Evolutionary conservation across 2,888 invertebrate genomes (phyloP), one percentile per base, ranked within the genome.

Genomic region (Mesoligia furuncula): DNA sequence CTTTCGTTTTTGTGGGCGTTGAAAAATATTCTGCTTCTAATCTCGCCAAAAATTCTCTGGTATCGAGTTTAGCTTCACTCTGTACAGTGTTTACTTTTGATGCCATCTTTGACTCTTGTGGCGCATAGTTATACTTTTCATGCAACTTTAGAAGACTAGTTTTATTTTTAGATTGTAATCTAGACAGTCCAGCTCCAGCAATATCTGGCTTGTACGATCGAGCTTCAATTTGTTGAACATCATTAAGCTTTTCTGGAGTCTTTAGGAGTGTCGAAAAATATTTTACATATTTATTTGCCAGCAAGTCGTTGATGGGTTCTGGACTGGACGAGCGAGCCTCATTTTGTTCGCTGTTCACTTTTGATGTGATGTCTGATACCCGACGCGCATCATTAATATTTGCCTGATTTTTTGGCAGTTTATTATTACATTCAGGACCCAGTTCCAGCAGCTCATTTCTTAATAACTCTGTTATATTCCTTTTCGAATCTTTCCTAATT

Each of bases 401-500:
- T 20, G 59, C 57, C 7, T 42, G 57, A 57, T 31, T 65, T 48
- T 42, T 65, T 57, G 15, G 15, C 13, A 42, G 39, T 8, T 81
- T 81, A 39, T 36, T 62, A 36, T 72, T 75, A 24, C 20, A 59
- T 39, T 48, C 24, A 61, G 82, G 36, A 45, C 24, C 9, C 24
- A 65, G 20, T 78, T 81, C 81, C n/a, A 48, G 36, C 4, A 73
- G 57, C 48, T 20, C 27, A 20, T 75, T 81, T 51, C n/a, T 75
- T 65, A 75, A 74, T 31, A 78, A 36, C 4, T 36, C 24, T 20
- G 97, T 94, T 15, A 97, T 90, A 1, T 96, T 95, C 36, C 94
- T 95, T 36, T 97, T 95, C 85, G 97, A 96, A 45, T 97, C 97
- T 88, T 97, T 96, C 81, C 89, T 93, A 4, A 90, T 84, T 0